Evolutionary conservation across 2,113 vertebrate genomes (phyloP), one percentile per base, ranked within the genome.

Genomic region (Pterocles burchelli): DNA sequence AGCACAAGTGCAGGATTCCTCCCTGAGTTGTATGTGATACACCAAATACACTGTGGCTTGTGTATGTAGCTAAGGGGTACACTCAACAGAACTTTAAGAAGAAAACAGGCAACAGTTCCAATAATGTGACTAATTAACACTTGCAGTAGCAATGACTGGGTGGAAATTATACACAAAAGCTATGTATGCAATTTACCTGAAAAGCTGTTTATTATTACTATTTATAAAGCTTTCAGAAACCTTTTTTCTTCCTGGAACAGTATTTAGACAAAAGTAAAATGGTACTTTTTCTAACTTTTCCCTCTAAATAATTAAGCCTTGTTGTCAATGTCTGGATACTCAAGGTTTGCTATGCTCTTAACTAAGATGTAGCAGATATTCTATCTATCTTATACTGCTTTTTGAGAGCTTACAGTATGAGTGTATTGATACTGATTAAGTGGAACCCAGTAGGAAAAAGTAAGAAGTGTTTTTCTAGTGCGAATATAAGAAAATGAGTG

Each of bases 1-100:
- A 45, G 3, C 5, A 17, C 3, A 1, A 5, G 9, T 3, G 18
- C 38, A 29, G 2, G 6, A 3, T 7, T 16, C 2, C 62, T 54
- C 24, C 57, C 31, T 34, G 46, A 11, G 19, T 21, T 29, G 3
- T 28, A 19, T 41, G 48, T 6, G 29, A 49, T 59, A 3, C 3
- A 11, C 13, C 26, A 62, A 57, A 16, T 1, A 41, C 21, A 2
- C 19, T 7, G 41, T 18, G 33, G 17, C 8, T 66, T 13, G 1
- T 2, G 11, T 17, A 7, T 29, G 21, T 36, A 21, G n/a, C 58
- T 73, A 28, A 18, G 19, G 49, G 26, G 33, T 41, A 6, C 8
- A 1, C n/a, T 61, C 43, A 26, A 28, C 12, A 4, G 12, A 58
- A 14, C 17, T 36, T 29, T 1, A 20, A n/a, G 19, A 63, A 61